Conservation (phyloP, 2,113 vertebrate genomes). For the Chascanopsetta lugubris region DNA sequence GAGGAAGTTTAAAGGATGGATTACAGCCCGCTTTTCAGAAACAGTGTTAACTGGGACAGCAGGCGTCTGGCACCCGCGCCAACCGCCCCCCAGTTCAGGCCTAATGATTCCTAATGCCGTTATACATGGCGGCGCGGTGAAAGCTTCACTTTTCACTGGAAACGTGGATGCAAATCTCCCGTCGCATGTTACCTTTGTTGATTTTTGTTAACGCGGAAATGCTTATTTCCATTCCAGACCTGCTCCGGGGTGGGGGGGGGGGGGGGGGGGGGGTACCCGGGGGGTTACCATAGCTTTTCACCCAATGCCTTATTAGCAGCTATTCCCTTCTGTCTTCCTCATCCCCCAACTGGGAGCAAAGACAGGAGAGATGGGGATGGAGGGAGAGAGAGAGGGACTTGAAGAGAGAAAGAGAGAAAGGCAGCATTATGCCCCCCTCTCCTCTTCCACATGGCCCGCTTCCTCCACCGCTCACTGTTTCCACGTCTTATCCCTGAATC, state of each 20-base stretch:
- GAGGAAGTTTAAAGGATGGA: conserved; percentile 63
- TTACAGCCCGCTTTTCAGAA: conserved; percentile 64
- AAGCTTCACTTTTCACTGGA: conserved; percentile 70
- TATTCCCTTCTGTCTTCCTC: conserved; percentile 64
- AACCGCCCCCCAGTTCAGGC: conserved; percentile 54
- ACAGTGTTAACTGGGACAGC: conserved; percentile 63
- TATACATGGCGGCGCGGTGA: conserved; percentile 69
- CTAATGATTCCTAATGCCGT: conserved; percentile 82
- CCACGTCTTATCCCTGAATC: conserved; percentile 58
- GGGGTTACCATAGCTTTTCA: conserved; percentile 78
- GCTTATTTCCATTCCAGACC: conserved; percentile 81
- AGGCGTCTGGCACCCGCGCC: conserved; percentile 56
- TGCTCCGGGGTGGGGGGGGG: no score
- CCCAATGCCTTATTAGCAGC: conserved; percentile 76
- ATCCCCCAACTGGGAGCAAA: conserved; percentile 64
- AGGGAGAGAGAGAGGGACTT: conserved; percentile 27
- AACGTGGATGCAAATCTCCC: conserved; percentile 75
- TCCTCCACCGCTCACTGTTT: conserved; percentile 26
- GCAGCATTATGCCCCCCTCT: conserved; percentile 45
- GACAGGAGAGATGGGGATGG: conserved; percentile 40
- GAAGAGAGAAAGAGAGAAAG: conserved; percentile 24
- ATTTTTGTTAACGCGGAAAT: conserved; percentile 66
- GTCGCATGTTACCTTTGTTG: conserved; percentile 83
- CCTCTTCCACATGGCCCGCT: conserved; percentile 53
- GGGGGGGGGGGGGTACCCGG: no score